Percentiles rank a stretch among this genome's conserved stretches.
Conservation (phyloP, 2,113 vertebrate genomes). For the Hiodon alosoides region DNA sequence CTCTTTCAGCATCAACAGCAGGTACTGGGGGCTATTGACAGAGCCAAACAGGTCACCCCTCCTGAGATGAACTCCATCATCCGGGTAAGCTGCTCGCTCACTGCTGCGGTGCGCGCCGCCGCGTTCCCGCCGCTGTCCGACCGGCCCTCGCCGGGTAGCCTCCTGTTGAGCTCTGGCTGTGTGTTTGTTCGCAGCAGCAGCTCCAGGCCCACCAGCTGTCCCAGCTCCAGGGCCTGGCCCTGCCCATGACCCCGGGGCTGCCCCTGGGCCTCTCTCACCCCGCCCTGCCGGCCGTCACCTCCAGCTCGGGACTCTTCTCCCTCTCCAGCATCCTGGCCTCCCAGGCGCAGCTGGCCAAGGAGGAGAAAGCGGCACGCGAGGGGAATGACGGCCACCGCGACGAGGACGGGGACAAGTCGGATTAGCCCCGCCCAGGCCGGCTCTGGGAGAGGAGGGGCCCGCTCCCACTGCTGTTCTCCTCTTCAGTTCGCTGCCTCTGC, state of each 20-base stretch:
- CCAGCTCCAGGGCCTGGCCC: conserved; percentile 90
- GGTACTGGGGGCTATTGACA: conserved; percentile 91
- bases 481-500: neutral
- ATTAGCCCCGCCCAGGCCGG: conserved; percentile 57
- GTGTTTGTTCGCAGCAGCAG: conserved; percentile 80
- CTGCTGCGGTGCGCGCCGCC: neutral
- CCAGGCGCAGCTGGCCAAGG: conserved; percentile 84
- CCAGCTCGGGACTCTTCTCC: conserved; percentile 84
- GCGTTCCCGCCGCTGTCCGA: neutral
- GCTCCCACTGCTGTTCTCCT: neutral
- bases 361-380: conserved; percentile 87
- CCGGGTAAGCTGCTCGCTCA: conserved; percentile 61
- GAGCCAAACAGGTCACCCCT: conserved; percentile 93
- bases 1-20: conserved; percentile 68
- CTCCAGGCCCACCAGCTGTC: conserved; percentile 97
- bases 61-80: conserved; percentile 98
- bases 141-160: neutral
- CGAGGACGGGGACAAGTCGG: conserved; percentile 89
- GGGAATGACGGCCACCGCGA: conserved; percentile 75
- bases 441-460: neutral
- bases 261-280: conserved; percentile 87
- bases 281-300: conserved; percentile 76
- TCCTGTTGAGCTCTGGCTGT: neutral
- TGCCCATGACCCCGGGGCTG: conserved; percentile 79
- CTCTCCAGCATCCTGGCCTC: conserved; percentile 88